phyloP scores from a whole-genome alignment of 2,797 vertebrate species.

The Knipowitschia caucasica region DNA sequence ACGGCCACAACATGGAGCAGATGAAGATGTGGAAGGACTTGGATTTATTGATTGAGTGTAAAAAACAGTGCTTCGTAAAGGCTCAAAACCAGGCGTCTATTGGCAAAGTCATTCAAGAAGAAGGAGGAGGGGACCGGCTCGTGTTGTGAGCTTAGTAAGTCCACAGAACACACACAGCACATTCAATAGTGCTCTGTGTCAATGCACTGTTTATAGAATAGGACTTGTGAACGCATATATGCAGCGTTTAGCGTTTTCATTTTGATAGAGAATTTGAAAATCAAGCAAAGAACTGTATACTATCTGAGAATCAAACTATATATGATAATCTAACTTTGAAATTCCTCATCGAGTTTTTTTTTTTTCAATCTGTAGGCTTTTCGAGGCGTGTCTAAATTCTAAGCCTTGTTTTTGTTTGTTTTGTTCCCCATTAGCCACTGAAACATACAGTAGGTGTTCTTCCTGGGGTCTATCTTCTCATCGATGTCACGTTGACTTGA shows the following conservation, averaged over 20 bases:
- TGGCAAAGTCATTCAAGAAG: conserved; percentile 93
- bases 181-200: not conserved
- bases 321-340: too few relatives aligned
- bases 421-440: too few relatives aligned
- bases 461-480: too few relatives aligned
- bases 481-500: too few relatives aligned
- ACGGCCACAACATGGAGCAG: conserved; percentile 92
- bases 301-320: too few relatives aligned
- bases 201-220: not conserved
- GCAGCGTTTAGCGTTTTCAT: not conserved
- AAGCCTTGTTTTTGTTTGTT: too few relatives aligned
- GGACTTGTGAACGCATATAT: not conserved
- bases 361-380: too few relatives aligned
- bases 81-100: conserved; percentile 84
- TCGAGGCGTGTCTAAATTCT: too few relatives aligned
- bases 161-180: not conserved
- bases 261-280: not conserved
- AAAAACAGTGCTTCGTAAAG: conserved; percentile 87
- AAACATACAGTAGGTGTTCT: too few relatives aligned
- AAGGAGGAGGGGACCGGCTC: conserved; percentile 89
- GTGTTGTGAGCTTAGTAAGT: conserved; percentile 75
- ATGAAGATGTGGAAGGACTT: conserved; percentile 95
- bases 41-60: conserved; percentile 89
- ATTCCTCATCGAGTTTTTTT: too few relatives aligned
- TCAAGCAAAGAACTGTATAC: too few relatives aligned